A percentile compares a stretch with the other conserved stretches of the same genome.
These are phyloP conservation scores for Martes martes DNA, from an alignment of 2,113 vertebrate genomes.

Conservation along the genomic window DNA sequence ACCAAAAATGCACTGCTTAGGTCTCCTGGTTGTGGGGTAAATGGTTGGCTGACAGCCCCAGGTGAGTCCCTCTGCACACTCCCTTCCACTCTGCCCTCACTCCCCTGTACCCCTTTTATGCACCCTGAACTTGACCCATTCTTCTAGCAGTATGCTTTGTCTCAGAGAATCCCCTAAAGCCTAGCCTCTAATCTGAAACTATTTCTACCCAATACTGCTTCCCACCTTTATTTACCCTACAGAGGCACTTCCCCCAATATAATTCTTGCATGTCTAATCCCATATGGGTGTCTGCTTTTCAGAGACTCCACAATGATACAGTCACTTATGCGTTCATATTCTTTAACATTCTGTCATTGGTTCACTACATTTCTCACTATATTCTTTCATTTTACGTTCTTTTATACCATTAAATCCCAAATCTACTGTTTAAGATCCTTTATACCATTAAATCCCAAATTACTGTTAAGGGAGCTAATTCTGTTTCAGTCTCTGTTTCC, in stretches of 20 bases:
- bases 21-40: background rate
- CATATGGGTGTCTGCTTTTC: background rate
- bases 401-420: background rate
- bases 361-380: background rate
- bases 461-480: background rate
- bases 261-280: background rate
- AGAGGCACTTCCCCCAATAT: background rate
- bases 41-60: background rate
- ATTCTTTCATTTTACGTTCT: background rate
- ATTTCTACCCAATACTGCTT: background rate
- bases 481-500: background rate
- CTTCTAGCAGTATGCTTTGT: background rate
- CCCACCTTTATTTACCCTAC: background rate
- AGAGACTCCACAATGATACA: background rate
- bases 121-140: background rate
- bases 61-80: background rate
- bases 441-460: background rate
- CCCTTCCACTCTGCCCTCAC: fast-evolving
- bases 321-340: background rate
- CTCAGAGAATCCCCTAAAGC: background rate
- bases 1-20: background rate
- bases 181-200: background rate
- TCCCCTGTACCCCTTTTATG: fast-evolving
- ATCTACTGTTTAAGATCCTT: background rate
- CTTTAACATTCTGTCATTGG: background rate